phyloP scores from a whole-genome alignment of 2,797 vertebrate genomes.

The Hafferia zeledoni region DNA sequence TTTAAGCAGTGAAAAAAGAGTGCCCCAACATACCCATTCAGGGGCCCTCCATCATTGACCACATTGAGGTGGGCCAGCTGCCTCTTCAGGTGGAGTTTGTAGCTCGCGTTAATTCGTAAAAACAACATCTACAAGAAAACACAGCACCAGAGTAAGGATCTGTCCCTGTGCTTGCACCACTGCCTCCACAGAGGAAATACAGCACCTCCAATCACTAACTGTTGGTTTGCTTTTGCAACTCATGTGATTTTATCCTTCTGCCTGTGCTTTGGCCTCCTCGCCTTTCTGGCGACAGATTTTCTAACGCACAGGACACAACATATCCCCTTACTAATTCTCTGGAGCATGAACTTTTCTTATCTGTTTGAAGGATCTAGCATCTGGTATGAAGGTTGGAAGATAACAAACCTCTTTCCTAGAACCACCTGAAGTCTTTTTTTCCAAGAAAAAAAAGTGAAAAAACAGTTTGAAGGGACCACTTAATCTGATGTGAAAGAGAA shows the following conservation, averaged over 20 bases:
- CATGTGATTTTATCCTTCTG: not conserved
- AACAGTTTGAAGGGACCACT: not conserved
- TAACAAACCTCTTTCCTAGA: not conserved
- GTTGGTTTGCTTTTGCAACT: not conserved
- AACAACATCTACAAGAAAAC: slow-evolving; percentile 87
- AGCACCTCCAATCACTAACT: not conserved
- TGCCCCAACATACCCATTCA: slow-evolving; percentile 84
- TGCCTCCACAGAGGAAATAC: not conserved
- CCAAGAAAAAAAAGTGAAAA: not conserved
- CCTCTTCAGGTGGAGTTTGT: slow-evolving; percentile 94
- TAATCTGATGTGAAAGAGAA: not conserved
- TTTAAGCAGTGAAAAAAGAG: not conserved
- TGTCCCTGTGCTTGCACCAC: rapidly evolving
- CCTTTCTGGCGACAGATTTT: not conserved
- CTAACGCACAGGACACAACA: not conserved
- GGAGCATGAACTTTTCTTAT: not conserved
- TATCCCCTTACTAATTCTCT: not conserved
- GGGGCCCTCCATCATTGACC: slow-evolving; percentile 93
- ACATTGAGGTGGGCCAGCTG: slow-evolving; percentile 92
- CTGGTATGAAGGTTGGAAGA: not conserved
- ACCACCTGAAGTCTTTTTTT: not conserved
- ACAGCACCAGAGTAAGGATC: not conserved
- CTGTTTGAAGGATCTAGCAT: not conserved
- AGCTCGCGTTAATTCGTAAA: slow-evolving; percentile 90
- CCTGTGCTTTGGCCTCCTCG: rapidly evolving